Conservation (phyloP, 92 coral and sea anemone species). For the Zoanthus sociatus region DNA sequence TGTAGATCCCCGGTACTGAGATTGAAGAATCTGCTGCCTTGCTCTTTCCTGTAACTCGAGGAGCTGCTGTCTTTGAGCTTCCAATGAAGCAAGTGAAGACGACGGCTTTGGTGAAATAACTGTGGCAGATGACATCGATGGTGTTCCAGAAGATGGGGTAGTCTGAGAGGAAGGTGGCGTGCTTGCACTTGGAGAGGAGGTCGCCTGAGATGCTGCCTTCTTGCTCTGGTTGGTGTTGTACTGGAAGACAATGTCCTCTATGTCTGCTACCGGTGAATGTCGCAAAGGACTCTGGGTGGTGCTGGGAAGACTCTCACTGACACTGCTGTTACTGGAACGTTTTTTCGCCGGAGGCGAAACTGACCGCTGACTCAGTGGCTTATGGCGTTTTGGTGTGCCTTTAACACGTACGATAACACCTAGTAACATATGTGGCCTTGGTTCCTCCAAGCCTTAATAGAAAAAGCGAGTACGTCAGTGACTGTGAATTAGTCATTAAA, state of each 20-base stretch:
- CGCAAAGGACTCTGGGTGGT: conserved; percentile 64
- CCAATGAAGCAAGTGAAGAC: conserved; percentile 49
- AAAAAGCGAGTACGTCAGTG: neutral
- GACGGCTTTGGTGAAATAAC: conserved; percentile 15
- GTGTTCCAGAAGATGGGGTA: conserved; percentile 65
- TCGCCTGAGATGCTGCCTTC: conserved; percentile 52
- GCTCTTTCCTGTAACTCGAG: conserved; percentile 74
- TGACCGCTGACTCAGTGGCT: conserved; percentile 79
- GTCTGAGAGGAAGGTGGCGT: conserved; percentile 69
- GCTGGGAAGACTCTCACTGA: conserved; percentile 59
- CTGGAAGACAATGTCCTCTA: conserved; percentile 97
- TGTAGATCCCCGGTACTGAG: conserved; percentile 38
- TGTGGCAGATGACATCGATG: conserved; percentile 64
- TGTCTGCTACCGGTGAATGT: conserved; percentile 93
- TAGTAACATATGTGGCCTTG: conserved; percentile 96
- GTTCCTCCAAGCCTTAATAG: conserved; percentile 86
- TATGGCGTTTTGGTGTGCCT: conserved; percentile 83
- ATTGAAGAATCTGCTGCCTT: conserved; percentile 63
- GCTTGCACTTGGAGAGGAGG: conserved; percentile 59
- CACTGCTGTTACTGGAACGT: conserved; percentile 69
- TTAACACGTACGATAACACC: conserved; percentile 91
- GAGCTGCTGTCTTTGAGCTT: conserved; percentile 67
- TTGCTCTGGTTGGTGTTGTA: conserved; percentile 81
- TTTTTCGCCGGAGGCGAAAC: conserved; percentile 77
- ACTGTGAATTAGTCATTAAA: neutral